Evolutionary conservation across 2,888 invertebrate genomes (phyloP).

Genomic region (Cephus runcator): DNA sequence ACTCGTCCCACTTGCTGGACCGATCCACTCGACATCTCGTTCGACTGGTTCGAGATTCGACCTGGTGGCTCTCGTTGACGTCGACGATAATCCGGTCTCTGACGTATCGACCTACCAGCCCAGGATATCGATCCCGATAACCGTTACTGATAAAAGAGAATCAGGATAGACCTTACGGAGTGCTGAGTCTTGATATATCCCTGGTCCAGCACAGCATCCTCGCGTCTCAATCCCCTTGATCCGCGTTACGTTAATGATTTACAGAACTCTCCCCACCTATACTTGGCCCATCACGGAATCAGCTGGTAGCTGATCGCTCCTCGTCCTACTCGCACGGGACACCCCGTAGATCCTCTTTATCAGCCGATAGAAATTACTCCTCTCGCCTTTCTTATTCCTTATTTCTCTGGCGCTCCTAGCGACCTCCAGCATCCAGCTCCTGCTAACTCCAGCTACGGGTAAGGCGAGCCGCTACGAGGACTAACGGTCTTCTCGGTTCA

Average conservation of each 20-base stretch:
- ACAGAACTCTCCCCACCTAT: too few relatives aligned
- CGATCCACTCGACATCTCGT: not conserved
- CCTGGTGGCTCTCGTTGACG: not conserved
- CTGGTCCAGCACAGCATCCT: slow-evolving; percentile 9
- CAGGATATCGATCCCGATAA: slow-evolving; percentile 17
- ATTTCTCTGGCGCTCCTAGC: not conserved
- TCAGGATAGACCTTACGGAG: not conserved
- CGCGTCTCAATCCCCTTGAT: slow-evolving; percentile 15
- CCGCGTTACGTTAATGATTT: not conserved
- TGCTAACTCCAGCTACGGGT: not conserved
- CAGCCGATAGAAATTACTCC: not conserved
- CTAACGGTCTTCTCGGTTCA: not conserved
- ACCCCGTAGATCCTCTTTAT: not conserved
- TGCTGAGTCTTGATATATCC: not conserved
- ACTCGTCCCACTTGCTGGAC: not conserved
- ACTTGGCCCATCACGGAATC: not conserved
- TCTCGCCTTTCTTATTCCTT: not conserved
- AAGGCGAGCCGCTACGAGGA: not conserved
- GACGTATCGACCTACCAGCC: slow-evolving; percentile 9
- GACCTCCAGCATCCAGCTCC: not conserved
- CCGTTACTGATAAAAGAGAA: slow-evolving; percentile 21
- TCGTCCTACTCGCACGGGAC: not conserved
- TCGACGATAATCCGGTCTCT: slow-evolving; percentile 18
- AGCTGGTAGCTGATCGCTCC: not conserved
- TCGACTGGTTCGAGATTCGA: slow-evolving; percentile 3